These are phyloP conservation scores for Nylanderia fulva DNA, from an alignment of 1,140 invertebrate genomes.

Conservation along the genomic window DNA sequence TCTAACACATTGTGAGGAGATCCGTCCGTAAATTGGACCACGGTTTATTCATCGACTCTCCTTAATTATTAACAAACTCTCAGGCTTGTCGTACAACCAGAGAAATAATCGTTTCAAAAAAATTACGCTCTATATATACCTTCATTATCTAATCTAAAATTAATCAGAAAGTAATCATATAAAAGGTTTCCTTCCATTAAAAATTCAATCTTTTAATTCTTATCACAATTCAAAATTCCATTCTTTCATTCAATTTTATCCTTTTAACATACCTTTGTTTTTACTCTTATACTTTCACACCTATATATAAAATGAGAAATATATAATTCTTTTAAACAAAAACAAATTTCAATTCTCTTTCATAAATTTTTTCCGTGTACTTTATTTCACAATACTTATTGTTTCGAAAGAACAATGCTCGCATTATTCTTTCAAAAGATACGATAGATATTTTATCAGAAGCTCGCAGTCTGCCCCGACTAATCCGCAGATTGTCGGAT, in stretches of 20 bases:
- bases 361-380: background rate
- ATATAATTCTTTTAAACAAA: background rate
- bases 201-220: background rate
- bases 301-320: background rate
- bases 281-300: too few relatives aligned
- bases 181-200: background rate
- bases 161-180: background rate
- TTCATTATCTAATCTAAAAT: background rate
- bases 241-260: background rate
- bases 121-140: background rate
- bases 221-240: background rate
- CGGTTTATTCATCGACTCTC: background rate
- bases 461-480: slow-evolving; percentile 38
- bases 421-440: background rate
- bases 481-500: slow-evolving; percentile 65
- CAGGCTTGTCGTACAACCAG: background rate
- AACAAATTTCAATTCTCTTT: background rate
- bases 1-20: background rate
- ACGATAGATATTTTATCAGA: slow-evolving; percentile 32
- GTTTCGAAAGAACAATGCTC: background rate
- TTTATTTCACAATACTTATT: slow-evolving; percentile 9
- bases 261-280: background rate
- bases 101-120: slow-evolving; percentile 12
- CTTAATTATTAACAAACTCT: background rate
- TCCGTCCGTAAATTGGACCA: background rate